Conservation (phyloP, 2,113 vertebrate species). For the Rhynchomys soricoides region DNA sequence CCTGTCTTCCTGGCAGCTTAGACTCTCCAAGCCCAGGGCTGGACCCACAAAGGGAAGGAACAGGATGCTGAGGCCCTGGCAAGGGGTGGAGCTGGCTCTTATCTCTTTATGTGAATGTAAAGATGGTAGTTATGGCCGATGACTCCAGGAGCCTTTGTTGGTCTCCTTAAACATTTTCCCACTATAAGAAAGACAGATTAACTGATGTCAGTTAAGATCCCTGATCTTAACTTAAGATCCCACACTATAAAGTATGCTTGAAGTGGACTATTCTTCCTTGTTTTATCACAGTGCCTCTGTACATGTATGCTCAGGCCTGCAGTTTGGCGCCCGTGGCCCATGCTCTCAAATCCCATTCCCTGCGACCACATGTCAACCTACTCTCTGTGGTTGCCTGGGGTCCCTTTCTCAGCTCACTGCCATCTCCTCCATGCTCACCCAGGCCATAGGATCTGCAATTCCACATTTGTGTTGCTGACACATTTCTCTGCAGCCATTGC, state of each 20-base stretch:
- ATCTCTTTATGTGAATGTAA: neutral
- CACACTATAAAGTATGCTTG: neutral
- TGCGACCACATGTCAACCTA: rapidly evolving
- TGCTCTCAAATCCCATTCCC: neutral
- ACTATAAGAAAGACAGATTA: neutral
- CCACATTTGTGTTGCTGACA: neutral
- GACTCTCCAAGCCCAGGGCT: neutral
- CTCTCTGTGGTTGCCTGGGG: neutral
- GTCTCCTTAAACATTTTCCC: neutral
- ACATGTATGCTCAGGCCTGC: neutral
- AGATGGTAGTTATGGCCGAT: neutral
- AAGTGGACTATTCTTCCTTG: neutral
- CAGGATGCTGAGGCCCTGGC: neutral
- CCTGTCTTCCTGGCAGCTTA: neutral
- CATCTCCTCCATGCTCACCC: neutral
- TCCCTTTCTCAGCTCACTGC: neutral
- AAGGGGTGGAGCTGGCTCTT: neutral
- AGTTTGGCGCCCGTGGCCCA: neutral
- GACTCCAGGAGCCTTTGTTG: neutral
- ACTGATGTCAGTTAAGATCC: neutral
- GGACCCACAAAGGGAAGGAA: neutral
- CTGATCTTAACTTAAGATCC: no score
- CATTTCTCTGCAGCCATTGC: neutral
- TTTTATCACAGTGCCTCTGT: neutral
- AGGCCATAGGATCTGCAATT: neutral